A percentile compares a stretch with the other conserved stretches of the same genome.
phyloP scores from a whole-genome alignment of 2,888 invertebrate genomes.

The Protonemura montana region DNA sequence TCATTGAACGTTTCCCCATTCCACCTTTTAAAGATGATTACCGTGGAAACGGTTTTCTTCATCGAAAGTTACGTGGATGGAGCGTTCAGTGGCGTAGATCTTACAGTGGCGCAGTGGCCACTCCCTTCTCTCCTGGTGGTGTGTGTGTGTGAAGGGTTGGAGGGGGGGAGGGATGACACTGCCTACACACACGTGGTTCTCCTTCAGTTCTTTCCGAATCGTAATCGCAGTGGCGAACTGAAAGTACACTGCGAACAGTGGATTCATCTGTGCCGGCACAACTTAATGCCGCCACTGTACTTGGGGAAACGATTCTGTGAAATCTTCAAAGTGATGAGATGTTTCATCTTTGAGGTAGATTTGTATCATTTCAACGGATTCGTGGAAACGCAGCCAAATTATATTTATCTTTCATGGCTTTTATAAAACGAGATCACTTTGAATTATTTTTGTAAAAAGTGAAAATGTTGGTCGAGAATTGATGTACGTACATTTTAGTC shows the following conservation, averaged over 20 bases:
- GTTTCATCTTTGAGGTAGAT: slow-evolving; percentile 5
- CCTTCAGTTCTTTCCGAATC: too few relatives aligned
- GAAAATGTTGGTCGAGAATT: background rate
- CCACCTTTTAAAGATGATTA: slow-evolving; percentile 46
- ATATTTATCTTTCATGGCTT: background rate
- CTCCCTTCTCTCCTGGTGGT: too few relatives aligned
- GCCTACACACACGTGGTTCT: too few relatives aligned
- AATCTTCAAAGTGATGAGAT: background rate
- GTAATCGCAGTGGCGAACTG: too few relatives aligned
- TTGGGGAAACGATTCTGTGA: background rate
- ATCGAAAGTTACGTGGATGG: too few relatives aligned
- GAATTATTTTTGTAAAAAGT: background rate
- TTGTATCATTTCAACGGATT: background rate
- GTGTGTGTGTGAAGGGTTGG: too few relatives aligned
- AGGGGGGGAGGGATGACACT: too few relatives aligned
- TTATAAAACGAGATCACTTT: background rate
- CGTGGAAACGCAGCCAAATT: background rate
- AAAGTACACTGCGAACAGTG: background rate
- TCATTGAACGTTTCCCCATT: slow-evolving; percentile 46
- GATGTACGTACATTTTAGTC: too few relatives aligned
- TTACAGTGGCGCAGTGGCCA: too few relatives aligned
- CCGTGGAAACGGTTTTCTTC: slow-evolving; percentile 46
- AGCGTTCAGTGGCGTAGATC: too few relatives aligned
- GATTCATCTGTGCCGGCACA: slow-evolving; percentile 41
- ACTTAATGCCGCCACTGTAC: background rate